Conservation (phyloP, 2,888 invertebrate species). For the Cylloceria caligata region DNA sequence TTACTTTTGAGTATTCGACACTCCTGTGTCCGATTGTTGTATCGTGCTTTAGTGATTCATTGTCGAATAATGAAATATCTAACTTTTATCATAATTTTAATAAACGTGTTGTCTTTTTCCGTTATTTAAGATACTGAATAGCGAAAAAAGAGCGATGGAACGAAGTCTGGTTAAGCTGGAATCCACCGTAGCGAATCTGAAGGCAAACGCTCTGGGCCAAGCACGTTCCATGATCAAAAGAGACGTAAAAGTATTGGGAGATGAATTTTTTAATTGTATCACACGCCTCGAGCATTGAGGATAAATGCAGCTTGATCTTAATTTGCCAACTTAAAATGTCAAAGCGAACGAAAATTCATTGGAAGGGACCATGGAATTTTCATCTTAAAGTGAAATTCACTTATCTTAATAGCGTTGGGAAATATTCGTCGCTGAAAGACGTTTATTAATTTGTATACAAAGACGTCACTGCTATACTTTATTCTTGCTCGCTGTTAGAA, state of each 20-base stretch:
- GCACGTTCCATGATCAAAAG: constrained; percentile 72
- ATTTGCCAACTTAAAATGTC: constrained; percentile 1
- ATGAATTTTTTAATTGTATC: constrained; percentile 75
- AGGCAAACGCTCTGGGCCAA: constrained; percentile 72
- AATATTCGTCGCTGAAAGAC: not conserved
- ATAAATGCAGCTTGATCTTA: not conserved
- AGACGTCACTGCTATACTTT: constrained; percentile 70
- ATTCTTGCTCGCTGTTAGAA: constrained; percentile 72
- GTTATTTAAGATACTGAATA: constrained; percentile 75
- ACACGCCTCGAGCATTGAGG: constrained; percentile 69
- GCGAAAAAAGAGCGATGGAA: constrained; percentile 78
- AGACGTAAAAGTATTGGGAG: constrained; percentile 69
- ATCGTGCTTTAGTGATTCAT: too few species aligned
- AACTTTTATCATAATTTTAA: not conserved
- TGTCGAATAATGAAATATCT: not conserved
- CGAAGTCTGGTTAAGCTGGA: constrained; percentile 76
- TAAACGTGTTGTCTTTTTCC: too few species aligned
- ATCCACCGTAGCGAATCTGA: constrained; percentile 73
- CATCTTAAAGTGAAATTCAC: not conserved
- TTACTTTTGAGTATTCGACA: not conserved
- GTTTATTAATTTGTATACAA: constrained; percentile 66
- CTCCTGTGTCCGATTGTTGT: too few species aligned
- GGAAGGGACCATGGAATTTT: not conserved
- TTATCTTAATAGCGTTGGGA: not conserved
- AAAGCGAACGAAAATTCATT: constrained; percentile 1